These are phyloP conservation scores for Drosophila pandora DNA, from an alignment of 1,140 invertebrate genomes.

Conservation along the genomic window DNA sequence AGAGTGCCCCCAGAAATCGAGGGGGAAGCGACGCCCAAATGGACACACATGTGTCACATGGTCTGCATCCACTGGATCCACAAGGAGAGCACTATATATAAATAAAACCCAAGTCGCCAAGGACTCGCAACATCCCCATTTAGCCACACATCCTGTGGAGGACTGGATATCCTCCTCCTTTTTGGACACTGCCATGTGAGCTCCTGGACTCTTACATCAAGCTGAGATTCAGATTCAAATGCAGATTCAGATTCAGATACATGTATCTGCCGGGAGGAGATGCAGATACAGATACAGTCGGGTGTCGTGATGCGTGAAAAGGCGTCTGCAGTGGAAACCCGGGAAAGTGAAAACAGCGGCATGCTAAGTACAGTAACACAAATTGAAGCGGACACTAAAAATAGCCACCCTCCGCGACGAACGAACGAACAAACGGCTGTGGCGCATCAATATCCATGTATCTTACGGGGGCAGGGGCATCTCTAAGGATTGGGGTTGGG, in stretches of 20 bases:
- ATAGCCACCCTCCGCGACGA: conserved; percentile 69
- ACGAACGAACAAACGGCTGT: conserved; percentile 38
- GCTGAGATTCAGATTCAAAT: neutral
- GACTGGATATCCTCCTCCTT: neutral
- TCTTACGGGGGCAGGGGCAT: neutral
- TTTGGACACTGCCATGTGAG: neutral
- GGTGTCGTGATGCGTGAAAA: neutral
- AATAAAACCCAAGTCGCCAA: neutral
- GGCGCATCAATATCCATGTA: conserved; percentile 63
- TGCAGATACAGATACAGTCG: conserved; percentile 16
- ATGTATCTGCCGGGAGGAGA: neutral
- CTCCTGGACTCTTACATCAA: conserved; percentile 4
- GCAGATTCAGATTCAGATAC: conserved; percentile 1
- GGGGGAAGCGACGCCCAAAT: conserved; percentile 46
- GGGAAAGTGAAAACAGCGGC: conserved; percentile 17
- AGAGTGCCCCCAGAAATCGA: conserved; percentile 1
- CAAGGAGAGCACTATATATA: neutral
- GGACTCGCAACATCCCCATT: conserved; percentile 7
- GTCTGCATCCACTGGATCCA: conserved; percentile 12
- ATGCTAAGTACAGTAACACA: conserved; percentile 72
- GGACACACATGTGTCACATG: conserved; percentile 72
- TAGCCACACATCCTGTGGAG: conserved; percentile 20
- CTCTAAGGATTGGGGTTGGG: neutral
- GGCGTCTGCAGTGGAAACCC: conserved; percentile 7
- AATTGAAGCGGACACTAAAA: conserved; percentile 77